Evolutionary conservation across 2,888 invertebrate species (phyloP).

Genomic region (Achlya flavicornis): DNA sequence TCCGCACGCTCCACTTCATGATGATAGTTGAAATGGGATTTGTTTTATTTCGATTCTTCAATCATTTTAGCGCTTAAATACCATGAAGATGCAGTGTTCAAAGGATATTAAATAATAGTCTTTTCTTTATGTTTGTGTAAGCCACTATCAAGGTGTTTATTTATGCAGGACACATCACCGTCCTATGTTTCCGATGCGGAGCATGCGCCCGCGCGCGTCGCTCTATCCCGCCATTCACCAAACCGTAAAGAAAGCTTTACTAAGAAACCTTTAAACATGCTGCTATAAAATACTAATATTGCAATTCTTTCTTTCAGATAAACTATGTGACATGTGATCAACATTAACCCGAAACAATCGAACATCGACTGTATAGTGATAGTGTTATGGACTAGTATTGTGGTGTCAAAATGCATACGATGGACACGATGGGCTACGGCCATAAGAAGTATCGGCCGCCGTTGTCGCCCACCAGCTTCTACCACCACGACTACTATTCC

Average conservation of each 20-base stretch:
- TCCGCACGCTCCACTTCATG: too few species aligned
- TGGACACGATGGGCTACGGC: slow-evolving; percentile 86
- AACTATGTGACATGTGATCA: slow-evolving; percentile 40
- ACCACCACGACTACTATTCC: slow-evolving; percentile 83
- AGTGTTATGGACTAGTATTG: slow-evolving; percentile 43
- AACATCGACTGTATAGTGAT: slow-evolving; percentile 25
- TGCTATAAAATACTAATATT: slow-evolving; percentile 15
- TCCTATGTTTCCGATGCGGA: slow-evolving; percentile 34
- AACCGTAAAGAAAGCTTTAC: slow-evolving; percentile 29
- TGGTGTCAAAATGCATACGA: slow-evolving; percentile 72
- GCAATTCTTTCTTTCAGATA: slow-evolving; percentile 40
- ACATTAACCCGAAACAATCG: slow-evolving; percentile 19
- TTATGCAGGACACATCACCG: slow-evolving; percentile 41
- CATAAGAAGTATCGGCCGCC: slow-evolving; percentile 86
- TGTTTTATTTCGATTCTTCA: too few species aligned
- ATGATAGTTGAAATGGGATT: too few species aligned
- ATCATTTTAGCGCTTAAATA: too few species aligned
- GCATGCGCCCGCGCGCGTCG: slow-evolving; percentile 32
- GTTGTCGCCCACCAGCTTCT: slow-evolving; percentile 84
- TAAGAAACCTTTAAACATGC: neutral
- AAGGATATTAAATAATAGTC: too few species aligned
- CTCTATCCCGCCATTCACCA: slow-evolving; percentile 27
- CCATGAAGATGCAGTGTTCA: too few species aligned
- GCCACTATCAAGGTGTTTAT: slow-evolving; percentile 24
- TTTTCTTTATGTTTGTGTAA: slow-evolving; percentile 3